Percentiles rank a stretch among this genome's conserved stretches.
Evolutionary conservation across 1,140 invertebrate genomes (phyloP).

Genomic region (Pogonognathellus flavescens): DNA sequence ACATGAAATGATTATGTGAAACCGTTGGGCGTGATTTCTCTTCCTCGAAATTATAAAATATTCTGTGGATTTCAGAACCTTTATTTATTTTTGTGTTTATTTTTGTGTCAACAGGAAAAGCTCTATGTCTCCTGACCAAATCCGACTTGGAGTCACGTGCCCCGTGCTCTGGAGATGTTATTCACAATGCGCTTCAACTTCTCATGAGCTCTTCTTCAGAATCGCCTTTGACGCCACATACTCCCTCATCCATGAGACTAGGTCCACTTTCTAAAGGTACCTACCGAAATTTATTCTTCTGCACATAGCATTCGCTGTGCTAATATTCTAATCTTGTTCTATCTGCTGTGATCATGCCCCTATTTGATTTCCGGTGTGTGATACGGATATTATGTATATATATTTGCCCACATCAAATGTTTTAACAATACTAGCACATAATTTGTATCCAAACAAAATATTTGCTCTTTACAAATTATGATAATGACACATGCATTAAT

Average conservation of each 20-base stretch:
- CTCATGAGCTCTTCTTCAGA: slow-evolving; percentile 86
- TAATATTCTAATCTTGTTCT: too few relatives aligned
- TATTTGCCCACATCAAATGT: too few relatives aligned
- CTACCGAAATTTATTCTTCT: background rate
- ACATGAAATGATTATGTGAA: background rate
- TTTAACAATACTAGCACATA: too few relatives aligned
- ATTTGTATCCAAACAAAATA: too few relatives aligned
- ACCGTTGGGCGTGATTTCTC: background rate
- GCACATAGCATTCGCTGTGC: background rate
- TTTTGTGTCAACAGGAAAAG: slow-evolving; percentile 79
- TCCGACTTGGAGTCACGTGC: slow-evolving; percentile 90
- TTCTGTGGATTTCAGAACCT: background rate
- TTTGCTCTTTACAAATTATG: too few relatives aligned
- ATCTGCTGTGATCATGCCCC: too few relatives aligned
- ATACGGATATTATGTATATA: background rate
- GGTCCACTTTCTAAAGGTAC: slow-evolving; percentile 67
- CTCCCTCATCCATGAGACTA: slow-evolving; percentile 72
- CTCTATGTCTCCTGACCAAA: slow-evolving; percentile 89
- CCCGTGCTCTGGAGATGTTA: slow-evolving; percentile 90
- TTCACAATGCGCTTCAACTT: slow-evolving; percentile 93
- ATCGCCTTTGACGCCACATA: slow-evolving; percentile 72
- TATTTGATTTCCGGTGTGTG: background rate
- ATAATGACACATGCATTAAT: too few relatives aligned
- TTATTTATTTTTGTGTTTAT: slow-evolving; percentile 34
- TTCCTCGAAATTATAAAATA: background rate